A percentile compares a stretch with the other conserved stretches of the same genome.
Conservation (phyloP, 2,113 vertebrate genomes). For the Mixornis gularis region DNA sequence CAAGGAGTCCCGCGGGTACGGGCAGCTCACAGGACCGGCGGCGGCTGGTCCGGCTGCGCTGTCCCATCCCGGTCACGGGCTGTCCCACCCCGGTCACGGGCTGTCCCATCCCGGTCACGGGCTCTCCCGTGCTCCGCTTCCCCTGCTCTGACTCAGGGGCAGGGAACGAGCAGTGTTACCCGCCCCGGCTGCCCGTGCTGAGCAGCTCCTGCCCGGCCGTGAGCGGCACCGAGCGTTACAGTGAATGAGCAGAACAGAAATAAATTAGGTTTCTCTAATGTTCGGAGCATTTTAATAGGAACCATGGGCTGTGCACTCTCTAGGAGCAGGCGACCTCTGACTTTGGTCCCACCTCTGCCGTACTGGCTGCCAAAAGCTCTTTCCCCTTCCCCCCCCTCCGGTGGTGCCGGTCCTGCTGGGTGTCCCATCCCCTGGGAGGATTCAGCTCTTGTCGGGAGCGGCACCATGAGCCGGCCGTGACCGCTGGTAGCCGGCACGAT, state of each 20-base stretch:
- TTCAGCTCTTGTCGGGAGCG: rapidly evolving
- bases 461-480: rapidly evolving
- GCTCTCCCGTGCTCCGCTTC: background rate
- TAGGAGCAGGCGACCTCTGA: background rate
- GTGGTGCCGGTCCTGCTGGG: background rate
- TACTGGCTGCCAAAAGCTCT: background rate
- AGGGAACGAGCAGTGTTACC: background rate
- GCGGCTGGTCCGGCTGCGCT: background rate
- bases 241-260: background rate
- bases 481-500: rapidly evolving
- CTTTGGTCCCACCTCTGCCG: background rate
- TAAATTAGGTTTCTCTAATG: background rate
- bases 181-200: background rate
- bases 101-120: background rate
- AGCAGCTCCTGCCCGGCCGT: background rate
- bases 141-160: background rate
- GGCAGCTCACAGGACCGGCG: no score
- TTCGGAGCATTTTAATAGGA: background rate
- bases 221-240: rapidly evolving
- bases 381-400: rapidly evolving
- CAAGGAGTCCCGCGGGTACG: background rate
- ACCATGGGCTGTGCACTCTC: rapidly evolving
- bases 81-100: background rate
- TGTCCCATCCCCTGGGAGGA: rapidly evolving
- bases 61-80: background rate